Evolutionary conservation across 2,888 invertebrate genomes (phyloP).

Genomic region (Himalopsyche kuldschensis): DNA sequence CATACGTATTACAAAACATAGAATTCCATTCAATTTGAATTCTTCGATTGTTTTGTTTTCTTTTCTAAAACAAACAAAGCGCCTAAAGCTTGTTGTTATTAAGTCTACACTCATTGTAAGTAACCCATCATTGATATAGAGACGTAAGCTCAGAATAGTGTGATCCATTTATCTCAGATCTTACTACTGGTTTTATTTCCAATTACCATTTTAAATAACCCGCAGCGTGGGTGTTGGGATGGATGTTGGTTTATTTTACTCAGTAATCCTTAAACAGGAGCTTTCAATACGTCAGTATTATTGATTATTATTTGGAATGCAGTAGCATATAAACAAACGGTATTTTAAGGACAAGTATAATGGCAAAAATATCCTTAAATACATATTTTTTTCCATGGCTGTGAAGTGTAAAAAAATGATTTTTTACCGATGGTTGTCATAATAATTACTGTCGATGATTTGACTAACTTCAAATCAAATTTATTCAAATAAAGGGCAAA

Average conservation of each 20-base stretch:
- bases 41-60: not conserved
- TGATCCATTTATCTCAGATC: slow-evolving; percentile 26
- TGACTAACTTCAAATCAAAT: too few species aligned
- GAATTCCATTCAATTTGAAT: not conserved
- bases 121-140: slow-evolving; percentile 17
- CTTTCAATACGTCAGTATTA: not conserved
- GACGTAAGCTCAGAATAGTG: slow-evolving; percentile 18
- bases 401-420: too few species aligned
- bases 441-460: too few species aligned
- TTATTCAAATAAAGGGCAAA: too few species aligned
- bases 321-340: too few species aligned
- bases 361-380: too few species aligned
- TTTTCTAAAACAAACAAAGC: not conserved
- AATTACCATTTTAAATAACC: slow-evolving; percentile 28
- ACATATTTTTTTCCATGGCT: too few species aligned
- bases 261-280: not conserved
- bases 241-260: not conserved
- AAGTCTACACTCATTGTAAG: not conserved
- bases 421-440: too few species aligned
- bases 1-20: not conserved
- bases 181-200: slow-evolving; percentile 37
- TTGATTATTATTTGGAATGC: too few species aligned
- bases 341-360: too few species aligned
- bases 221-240: slow-evolving; percentile 2
- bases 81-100: not conserved